These are phyloP conservation scores for Anseranas semipalmata DNA, from an alignment of 2,113 vertebrate genomes.

Conservation along the genomic window DNA sequence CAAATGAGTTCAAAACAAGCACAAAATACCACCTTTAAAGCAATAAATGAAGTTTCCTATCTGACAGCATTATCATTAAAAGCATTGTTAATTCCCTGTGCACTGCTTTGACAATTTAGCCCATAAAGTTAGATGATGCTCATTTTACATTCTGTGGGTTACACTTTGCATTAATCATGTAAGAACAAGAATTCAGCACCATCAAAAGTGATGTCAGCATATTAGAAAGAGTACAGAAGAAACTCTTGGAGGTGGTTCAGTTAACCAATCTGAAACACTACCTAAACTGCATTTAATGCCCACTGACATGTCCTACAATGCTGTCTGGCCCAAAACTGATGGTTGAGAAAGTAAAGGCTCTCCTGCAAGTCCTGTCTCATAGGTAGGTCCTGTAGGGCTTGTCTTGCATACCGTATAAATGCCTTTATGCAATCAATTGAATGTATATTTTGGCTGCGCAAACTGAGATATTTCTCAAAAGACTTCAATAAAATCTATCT, in stretches of 20 bases:
- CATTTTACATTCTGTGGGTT: background rate
- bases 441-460: background rate
- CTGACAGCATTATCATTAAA: background rate
- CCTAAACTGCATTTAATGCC: background rate
- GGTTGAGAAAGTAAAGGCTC: background rate
- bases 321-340: background rate
- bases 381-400: background rate
- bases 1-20: background rate
- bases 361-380: background rate
- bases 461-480: background rate
- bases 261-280: background rate
- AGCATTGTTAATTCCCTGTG: background rate
- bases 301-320: background rate
- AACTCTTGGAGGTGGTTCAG: background rate
- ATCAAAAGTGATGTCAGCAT: background rate
- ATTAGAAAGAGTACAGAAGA: background rate
- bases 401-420: background rate
- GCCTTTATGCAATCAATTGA: fast-evolving
- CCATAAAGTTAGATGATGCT: background rate
- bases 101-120: background rate
- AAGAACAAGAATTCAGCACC: background rate
- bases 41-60: background rate
- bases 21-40: background rate
- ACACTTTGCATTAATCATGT: background rate
- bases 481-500: background rate